Base-by-base conservation (phyloP, 2,797 vertebrate species). In the Podarcis siculus region DNA sequence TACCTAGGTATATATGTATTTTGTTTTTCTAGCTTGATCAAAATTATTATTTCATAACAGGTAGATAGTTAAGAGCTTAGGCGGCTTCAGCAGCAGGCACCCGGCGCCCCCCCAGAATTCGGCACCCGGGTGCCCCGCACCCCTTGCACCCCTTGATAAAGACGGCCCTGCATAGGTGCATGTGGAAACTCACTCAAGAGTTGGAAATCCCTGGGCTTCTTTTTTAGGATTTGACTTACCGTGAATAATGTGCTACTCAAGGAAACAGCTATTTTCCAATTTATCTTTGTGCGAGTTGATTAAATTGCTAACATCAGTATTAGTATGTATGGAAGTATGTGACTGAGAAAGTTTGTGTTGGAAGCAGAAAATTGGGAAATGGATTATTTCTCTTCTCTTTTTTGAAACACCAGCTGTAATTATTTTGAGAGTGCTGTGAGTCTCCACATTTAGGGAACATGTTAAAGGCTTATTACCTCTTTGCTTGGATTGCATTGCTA, bases 321-420 rank as follows among this genome's bases (percentile, higher is more conserved):
- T 58, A 30, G 25, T 69, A 35, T 83, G 27, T 42, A 49, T 71
- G 64, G 73, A 42, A 69, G 17, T 58, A 39, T 10, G 10, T 35
- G 73, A 61, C 19, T 67, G 21, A 37, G 21, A 30, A 27, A 35
- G 4, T 19, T 39, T 42, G 27, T 67, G 61, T 55, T 86, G 42
- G 32, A 55, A 37, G 37, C 42, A 49, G 25, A 45, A 67, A 69
- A 82, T 25, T 21, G 32, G 45, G 30, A 71, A 80, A 49, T 23
- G 37, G 58, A 23, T 67, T n/a, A 23, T 83, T 73, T 73, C 69
- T 73, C 45, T 17, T 45, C 58, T 32, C 69, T 21, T 23, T 76
- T 82, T 87, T 82, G 37, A 87, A 87, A 87, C 58, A 81, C 37
- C n/a, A 10, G 12, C 30, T 87, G 23, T 64, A 82, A 73, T 45